Base-by-base conservation (phyloP, 2,797 vertebrate species). In the Periophthalmus magnuspinnatus region DNA sequence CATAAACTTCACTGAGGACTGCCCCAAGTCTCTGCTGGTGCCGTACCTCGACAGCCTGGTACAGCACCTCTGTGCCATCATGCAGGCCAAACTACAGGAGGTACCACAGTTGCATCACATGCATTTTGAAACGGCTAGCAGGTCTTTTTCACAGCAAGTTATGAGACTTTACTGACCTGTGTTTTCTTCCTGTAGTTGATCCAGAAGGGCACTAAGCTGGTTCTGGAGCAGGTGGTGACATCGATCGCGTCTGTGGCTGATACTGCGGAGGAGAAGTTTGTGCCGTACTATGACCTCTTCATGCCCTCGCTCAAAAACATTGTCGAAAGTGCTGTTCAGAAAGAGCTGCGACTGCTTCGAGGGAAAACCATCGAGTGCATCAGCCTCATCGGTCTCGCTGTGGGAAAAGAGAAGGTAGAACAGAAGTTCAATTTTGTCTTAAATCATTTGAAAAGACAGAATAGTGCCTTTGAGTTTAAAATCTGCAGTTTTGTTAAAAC, bases 331-430 rank as follows among this genome's bases (percentile, higher is more conserved):
- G 97, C 95, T 0, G 95, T 99, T 74, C 97, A 98, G 81, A 99
- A 99, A 86, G 98, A 99, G 78, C 94, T 99, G 11, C 92, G 97
- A 17, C 95, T 99, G 74, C 85, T 99, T n/a, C 90, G 97, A 5
- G 98, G 98, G 17, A 99, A 99, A 80, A 99, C 98, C 68, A 99
- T 99, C 24, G 98, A 99, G 84, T 99, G 98, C 86, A 98, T 99
- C 91, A 99, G 98, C 80, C 95, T 99, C 50, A 99, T 99, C 58
- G 98, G 98, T 33, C 93, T 99, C 80, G 98, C 98, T 19, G 98
- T 99, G 5, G 98, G 97, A 77, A 99, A 99, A 86, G 97, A 99
- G 38, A 99, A 99, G 90, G 97, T 98, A 65, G 28, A 28, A 28
- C 28, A 10, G 7, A 1, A 41, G 10, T 41, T 13, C 41, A 41